Conservation (phyloP, 2,797 vertebrate species). For the Acrossocheilus fasciatus region DNA sequence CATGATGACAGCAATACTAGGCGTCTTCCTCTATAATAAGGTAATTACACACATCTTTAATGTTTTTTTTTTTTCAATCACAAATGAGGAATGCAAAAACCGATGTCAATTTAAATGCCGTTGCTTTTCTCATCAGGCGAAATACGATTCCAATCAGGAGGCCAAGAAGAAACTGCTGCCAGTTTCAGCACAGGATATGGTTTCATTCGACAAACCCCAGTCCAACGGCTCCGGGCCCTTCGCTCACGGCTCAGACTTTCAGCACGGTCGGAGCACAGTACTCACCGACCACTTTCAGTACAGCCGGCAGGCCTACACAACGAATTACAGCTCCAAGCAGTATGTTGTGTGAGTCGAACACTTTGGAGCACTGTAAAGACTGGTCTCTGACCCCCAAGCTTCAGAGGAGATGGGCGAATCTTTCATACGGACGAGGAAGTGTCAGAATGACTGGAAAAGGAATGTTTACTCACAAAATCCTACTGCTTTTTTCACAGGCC, state of each 20-base stretch:
- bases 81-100: not conserved
- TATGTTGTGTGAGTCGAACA: conserved; percentile 88
- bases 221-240: conserved; percentile 85
- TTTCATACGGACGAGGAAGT: conserved; percentile 22
- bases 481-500: conserved; percentile 20
- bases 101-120: not conserved
- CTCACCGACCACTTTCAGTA: conserved; percentile 94
- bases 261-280: conserved; percentile 81
- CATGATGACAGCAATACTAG: conserved; percentile 97
- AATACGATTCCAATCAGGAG: conserved; percentile 89
- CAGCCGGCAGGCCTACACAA: conserved; percentile 83
- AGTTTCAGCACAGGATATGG: conserved; percentile 80
- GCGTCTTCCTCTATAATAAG: conserved; percentile 98
- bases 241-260: conserved; percentile 81
- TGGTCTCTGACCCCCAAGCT: conserved; percentile 38
- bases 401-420: conserved; percentile 49
- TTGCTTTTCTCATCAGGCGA: conserved; percentile 81
- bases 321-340: conserved; percentile 80
- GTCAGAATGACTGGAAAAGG: not conserved
- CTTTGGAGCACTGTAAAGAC: conserved; percentile 33
- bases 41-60: conserved; percentile 67
- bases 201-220: conserved; percentile 84
- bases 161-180: conserved; percentile 92
- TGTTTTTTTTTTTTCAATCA: no score
- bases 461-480: conserved; percentile 20